phyloP scores from a whole-genome alignment of 2,888 invertebrate genomes.

The Ichneumoninae sp. region DNA sequence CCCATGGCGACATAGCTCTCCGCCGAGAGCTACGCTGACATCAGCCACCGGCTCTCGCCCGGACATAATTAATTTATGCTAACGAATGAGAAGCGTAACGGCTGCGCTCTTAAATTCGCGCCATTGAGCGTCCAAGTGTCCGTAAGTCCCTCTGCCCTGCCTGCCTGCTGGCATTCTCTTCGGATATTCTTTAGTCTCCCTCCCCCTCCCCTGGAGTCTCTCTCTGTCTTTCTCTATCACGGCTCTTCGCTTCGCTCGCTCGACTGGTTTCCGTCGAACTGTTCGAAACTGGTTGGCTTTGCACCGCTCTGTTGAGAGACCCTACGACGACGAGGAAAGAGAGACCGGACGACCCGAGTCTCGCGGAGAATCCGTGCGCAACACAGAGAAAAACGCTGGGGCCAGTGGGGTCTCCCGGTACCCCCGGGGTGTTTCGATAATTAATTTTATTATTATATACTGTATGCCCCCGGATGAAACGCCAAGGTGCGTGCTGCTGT shows the following conservation, averaged over 20 bases:
- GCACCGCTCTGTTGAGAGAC: slow-evolving; percentile 70
- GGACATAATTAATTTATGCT: slow-evolving; percentile 83
- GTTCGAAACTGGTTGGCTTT: slow-evolving; percentile 79
- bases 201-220: slow-evolving; percentile 58
- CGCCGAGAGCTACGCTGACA: slow-evolving; percentile 67
- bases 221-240: slow-evolving; percentile 54
- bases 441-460: slow-evolving; percentile 76
- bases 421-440: slow-evolving; percentile 72
- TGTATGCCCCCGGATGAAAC: slow-evolving; percentile 53
- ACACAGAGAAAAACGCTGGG: slow-evolving; percentile 55
- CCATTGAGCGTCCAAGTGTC: slow-evolving; percentile 83
- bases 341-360: slow-evolving; percentile 58
- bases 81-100: slow-evolving; percentile 84
- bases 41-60: slow-evolving; percentile 74
- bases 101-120: slow-evolving; percentile 83
- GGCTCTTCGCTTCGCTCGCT: slow-evolving; percentile 73
- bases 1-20: slow-evolving; percentile 45
- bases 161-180: slow-evolving; percentile 69
- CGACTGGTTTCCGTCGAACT: slow-evolving; percentile 82
- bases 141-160: slow-evolving; percentile 75
- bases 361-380: slow-evolving; percentile 53
- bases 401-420: slow-evolving; percentile 66
- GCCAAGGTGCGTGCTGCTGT: slow-evolving; percentile 15
- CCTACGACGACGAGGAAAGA: slow-evolving; percentile 53
- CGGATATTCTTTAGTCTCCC: slow-evolving; percentile 60